These are phyloP conservation scores for Chironomus striatipennis DNA, from an alignment of 1,140 invertebrate species.

Conservation along the genomic window DNA sequence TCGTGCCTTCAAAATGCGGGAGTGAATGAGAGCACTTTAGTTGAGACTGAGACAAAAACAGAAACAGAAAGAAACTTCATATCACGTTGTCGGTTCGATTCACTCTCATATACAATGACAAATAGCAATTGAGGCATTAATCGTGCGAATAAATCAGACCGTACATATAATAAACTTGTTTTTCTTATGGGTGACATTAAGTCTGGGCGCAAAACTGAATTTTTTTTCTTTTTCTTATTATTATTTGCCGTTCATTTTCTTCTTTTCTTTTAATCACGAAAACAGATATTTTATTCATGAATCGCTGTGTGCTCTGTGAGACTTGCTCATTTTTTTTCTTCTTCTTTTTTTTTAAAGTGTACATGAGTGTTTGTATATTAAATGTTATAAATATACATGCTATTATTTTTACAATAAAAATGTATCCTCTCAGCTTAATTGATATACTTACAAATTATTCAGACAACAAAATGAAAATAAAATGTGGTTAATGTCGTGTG, in stretches of 20 bases:
- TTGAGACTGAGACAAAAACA: neutral
- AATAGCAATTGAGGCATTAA: conserved; percentile 7
- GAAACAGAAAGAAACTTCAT: neutral
- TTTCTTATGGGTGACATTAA: conserved; percentile 21
- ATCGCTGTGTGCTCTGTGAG: neutral
- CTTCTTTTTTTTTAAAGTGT: neutral
- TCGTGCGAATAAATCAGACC: conserved; percentile 15
- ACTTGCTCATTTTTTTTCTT: neutral
- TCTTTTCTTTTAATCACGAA: conserved; percentile 6
- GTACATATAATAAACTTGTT: conserved; percentile 23
- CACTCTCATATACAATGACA: conserved; percentile 8
- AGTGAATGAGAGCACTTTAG: neutral
- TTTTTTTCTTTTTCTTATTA: neutral
- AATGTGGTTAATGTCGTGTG: neutral
- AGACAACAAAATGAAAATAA: conserved; percentile 23
- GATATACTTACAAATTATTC: conserved; percentile 22
- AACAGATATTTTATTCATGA: conserved; percentile 9
- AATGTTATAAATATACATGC: no score
- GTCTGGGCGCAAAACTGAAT: conserved; percentile 22
- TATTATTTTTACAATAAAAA: neutral
- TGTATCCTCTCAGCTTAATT: neutral
- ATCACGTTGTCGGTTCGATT: neutral
- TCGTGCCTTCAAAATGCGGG: neutral
- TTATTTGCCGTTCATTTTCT: conserved; percentile 15
- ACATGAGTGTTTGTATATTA: neutral